Conservation (phyloP, 2,888 invertebrate species). For the Papilio demoleus region DNA sequence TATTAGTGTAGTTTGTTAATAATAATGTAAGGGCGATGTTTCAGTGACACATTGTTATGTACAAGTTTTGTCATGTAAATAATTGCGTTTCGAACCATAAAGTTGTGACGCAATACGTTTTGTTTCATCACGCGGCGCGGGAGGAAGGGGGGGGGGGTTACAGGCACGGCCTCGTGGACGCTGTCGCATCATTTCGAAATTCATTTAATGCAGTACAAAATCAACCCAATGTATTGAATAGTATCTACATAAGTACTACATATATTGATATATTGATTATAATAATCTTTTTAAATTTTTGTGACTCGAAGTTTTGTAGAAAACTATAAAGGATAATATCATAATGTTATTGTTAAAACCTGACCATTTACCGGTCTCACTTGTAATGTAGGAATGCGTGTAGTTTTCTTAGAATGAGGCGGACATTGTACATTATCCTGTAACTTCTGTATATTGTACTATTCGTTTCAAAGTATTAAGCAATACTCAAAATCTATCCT, state of each 20-base stretch:
- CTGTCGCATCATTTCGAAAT: slow-evolving; percentile 81
- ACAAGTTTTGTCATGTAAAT: slow-evolving; percentile 78
- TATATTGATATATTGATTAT: too few relatives aligned
- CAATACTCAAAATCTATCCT: neutral
- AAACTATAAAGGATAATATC: slow-evolving; percentile 2
- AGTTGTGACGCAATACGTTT: slow-evolving; percentile 78
- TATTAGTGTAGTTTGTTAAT: neutral
- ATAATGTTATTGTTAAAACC: slow-evolving; percentile 12
- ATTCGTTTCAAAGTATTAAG: neutral
- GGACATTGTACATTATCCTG: slow-evolving; percentile 19
- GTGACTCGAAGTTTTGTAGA: neutral
- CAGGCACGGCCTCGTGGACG: slow-evolving; percentile 79
- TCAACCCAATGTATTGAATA: slow-evolving; percentile 48
- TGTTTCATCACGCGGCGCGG: slow-evolving; percentile 70
- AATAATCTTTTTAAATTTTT: neutral
- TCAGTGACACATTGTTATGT: slow-evolving; percentile 57
- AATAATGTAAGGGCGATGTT: slow-evolving; percentile 51
- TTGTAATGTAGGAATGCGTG: slow-evolving; percentile 32
- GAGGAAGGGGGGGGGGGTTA: slow-evolving; percentile 55
- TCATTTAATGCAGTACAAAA: slow-evolving; percentile 80
- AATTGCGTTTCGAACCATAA: slow-evolving; percentile 76
- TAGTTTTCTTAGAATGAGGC: slow-evolving; percentile 21
- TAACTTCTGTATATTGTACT: neutral
- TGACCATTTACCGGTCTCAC: slow-evolving; percentile 16
- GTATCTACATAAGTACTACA: slow-evolving; percentile 32